These are phyloP conservation scores for Alcis repandata DNA, from an alignment of 2,888 invertebrate species.

Conservation along the genomic window DNA sequence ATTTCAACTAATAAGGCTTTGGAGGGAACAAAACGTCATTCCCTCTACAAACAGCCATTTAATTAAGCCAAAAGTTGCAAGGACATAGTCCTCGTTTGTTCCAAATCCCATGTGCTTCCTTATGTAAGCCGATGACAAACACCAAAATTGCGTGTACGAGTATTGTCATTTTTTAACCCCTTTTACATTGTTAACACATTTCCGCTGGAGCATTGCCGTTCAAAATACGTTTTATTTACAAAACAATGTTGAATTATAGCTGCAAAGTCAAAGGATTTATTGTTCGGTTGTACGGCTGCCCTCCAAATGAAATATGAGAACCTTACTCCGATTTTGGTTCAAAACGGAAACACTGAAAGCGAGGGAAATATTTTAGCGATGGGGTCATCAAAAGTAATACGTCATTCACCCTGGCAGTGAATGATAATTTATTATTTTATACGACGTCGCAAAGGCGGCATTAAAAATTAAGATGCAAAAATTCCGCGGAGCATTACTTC, in stretches of 20 bases:
- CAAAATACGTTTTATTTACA: slow-evolving; percentile 36
- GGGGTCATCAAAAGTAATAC: slow-evolving; percentile 51
- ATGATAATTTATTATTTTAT: slow-evolving; percentile 60
- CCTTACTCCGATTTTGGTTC: slow-evolving; percentile 42
- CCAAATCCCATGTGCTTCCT: slow-evolving; percentile 45
- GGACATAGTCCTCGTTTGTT: slow-evolving; percentile 64
- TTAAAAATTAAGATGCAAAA: slow-evolving; percentile 56
- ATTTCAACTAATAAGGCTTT: slow-evolving; percentile 58
- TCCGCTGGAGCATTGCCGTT: slow-evolving; percentile 12
- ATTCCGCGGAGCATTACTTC: slow-evolving; percentile 54
- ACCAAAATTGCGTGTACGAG: slow-evolving; percentile 67
- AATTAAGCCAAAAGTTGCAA: slow-evolving; percentile 73
- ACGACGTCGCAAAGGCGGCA: slow-evolving; percentile 40
- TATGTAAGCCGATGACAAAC: slow-evolving; percentile 61
- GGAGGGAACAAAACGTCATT: slow-evolving; percentile 60
- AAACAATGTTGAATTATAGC: slow-evolving; percentile 38
- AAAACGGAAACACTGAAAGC: slow-evolving; percentile 39
- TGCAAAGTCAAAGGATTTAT: slow-evolving; percentile 46
- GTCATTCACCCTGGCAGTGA: slow-evolving; percentile 56
- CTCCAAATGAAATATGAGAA: slow-evolving; percentile 48
- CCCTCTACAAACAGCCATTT: slow-evolving; percentile 66
- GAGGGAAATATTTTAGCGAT: slow-evolving; percentile 53
- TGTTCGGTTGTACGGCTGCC: slow-evolving; percentile 42
- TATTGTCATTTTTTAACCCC: slow-evolving; percentile 26
- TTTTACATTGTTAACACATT: slow-evolving; percentile 19